Evolutionary conservation across 2,113 vertebrate genomes (phyloP), one percentile per base, ranked within the genome.

Genomic region (Sander vitreus): DNA sequence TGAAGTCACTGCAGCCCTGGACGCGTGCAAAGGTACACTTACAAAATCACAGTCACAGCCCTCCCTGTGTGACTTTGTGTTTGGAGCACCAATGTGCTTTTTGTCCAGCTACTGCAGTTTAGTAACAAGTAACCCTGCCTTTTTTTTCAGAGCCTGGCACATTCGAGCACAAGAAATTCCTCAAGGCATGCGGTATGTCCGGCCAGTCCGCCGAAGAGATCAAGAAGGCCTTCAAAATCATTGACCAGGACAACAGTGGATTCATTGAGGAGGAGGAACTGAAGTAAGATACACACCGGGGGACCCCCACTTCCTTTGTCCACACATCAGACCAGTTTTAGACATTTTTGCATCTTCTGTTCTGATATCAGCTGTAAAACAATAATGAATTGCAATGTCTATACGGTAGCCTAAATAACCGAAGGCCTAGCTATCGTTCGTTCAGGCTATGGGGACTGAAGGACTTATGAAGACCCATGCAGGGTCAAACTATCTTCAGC

Each of bases 201-300:
- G 83, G 54, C 78, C 97, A 96, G 91, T 85, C 90, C 19, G 10
- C 80, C 1, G 95, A 92, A 0, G 93, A 95, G 0, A 78, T 96
- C 78, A 96, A 95, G 93, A 93, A 90, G 90, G 94, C 96, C 72
- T 97, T 97, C 87, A 51, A 5, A 50, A 95, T 96, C 91, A 95
- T 97, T 54, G 97, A 97, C 88, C 96, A 95, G 93, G 96, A 97
- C 94, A 93, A 94, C 91, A 96, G 95, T 54, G 94, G 95, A 39
- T 97, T 93, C 93, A 96, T 96, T 54, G 96, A 98, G 93, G 96
- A 97, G 88, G 96, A 96, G 0, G 96, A 97, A 81, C 95, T 96
- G 50, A 94, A 96, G 96, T 97, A 78, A 91, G 89, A 75, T 8
- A 15, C 45, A 47, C 69, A 21, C 6, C 27, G 9, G 8, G 33